These are phyloP conservation scores for Triplophysa siluroides DNA, from an alignment of 2,113 vertebrate species.

Conservation along the genomic window DNA sequence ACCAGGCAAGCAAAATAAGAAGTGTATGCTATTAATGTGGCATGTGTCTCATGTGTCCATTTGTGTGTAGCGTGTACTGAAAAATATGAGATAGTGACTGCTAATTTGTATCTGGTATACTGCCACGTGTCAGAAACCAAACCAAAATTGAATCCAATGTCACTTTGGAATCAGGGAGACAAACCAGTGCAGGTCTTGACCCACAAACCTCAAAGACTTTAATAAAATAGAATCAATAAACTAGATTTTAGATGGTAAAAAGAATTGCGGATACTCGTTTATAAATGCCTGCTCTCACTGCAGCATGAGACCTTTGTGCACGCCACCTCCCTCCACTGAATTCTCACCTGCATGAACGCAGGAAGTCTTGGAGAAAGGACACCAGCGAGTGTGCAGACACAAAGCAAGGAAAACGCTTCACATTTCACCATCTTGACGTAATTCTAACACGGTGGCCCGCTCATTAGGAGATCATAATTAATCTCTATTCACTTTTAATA, in stretches of 20 bases:
- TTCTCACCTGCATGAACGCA: slow-evolving; percentile 1
- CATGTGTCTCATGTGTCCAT: background rate
- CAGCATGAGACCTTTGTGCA: background rate
- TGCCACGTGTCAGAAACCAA: too few species aligned
- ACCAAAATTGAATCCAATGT: too few species aligned
- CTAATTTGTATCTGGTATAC: too few species aligned
- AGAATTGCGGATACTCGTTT: background rate
- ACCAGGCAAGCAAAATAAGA: background rate
- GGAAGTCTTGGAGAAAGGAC: background rate
- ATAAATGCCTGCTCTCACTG: background rate
- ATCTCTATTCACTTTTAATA: slow-evolving; percentile 70
- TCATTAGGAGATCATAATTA: slow-evolving; percentile 68
- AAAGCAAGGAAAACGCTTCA: background rate
- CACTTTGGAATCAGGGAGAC: too few species aligned
- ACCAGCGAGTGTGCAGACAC: background rate
- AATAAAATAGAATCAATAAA: background rate
- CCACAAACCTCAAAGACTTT: background rate
- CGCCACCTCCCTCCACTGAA: background rate
- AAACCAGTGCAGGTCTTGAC: background rate
- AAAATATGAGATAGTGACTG: too few species aligned
- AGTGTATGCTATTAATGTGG: background rate
- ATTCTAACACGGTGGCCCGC: slow-evolving; percentile 51
- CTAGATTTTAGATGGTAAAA: too few species aligned
- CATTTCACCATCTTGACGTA: slow-evolving; percentile 20
- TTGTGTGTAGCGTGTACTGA: background rate